Evolutionary conservation across 2,888 invertebrate species (phyloP).

Genomic region (Plebejus melissa): DNA sequence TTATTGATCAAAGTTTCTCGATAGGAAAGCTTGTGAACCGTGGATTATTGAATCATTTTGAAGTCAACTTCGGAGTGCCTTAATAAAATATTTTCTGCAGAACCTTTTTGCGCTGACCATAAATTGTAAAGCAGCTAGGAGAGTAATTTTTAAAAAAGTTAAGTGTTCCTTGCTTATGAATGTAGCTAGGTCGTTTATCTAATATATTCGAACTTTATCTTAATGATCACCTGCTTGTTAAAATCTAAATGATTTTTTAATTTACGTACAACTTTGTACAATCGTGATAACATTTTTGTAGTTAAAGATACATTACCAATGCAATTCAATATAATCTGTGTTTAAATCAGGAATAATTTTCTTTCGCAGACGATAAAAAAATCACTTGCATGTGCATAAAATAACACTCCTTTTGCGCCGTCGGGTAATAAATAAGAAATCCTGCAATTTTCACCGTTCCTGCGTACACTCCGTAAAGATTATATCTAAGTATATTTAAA

Average conservation of each 20-base stretch:
- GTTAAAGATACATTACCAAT: conserved; percentile 6
- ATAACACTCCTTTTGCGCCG: not conserved
- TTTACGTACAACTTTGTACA: not conserved
- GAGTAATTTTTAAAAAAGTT: no score
- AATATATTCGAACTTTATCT: not conserved
- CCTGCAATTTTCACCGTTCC: conserved; percentile 22
- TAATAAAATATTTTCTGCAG: no score
- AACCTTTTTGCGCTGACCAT: no score
- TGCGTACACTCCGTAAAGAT: conserved; percentile 23
- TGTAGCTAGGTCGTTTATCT: not conserved
- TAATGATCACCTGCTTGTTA: not conserved
- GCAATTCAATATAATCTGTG: not conserved
- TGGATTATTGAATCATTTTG: no score
- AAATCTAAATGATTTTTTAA: conserved; percentile 3
- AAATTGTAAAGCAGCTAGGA: no score
- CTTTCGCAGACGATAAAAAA: conserved; percentile 3
- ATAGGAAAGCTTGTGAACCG: no score
- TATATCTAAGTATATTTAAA: conserved; percentile 16
- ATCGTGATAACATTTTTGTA: conserved; percentile 11
- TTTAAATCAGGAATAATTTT: conserved; percentile 15
- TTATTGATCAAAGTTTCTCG: no score
- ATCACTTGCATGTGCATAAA: conserved; percentile 20
- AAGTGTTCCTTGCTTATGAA: not conserved
- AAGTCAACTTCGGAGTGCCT: no score
- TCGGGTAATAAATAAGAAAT: conserved; percentile 18